A percentile compares a stretch with the other conserved stretches of the same genome.
Conservation (phyloP, 2,888 invertebrate genomes). For the Willowsia nigromaculata region DNA sequence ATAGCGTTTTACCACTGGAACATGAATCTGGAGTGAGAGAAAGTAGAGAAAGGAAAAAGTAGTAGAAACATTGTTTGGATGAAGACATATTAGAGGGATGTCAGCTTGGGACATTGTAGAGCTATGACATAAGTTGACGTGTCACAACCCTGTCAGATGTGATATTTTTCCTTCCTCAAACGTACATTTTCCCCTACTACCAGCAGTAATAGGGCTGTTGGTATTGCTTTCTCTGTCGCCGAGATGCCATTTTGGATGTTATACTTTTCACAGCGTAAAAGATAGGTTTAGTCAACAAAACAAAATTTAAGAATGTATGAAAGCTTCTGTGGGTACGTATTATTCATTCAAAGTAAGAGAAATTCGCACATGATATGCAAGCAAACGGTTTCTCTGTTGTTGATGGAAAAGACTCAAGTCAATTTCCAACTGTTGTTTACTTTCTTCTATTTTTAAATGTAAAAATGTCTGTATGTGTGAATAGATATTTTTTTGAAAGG, state of each 20-base stretch:
- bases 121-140: constrained; percentile 70
- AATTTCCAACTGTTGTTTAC: constrained; percentile 51
- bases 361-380: not conserved
- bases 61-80: constrained; percentile 54
- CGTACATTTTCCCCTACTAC: not conserved
- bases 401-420: not conserved
- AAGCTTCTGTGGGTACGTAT: no score
- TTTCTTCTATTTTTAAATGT: not conserved
- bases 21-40: constrained; percentile 28
- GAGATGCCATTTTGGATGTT: no score
- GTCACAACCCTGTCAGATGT: constrained; percentile 70
- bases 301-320: no score
- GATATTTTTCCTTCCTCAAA: constrained; percentile 66
- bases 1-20: not conserved
- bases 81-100: constrained; percentile 66
- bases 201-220: not conserved
- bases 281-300: no score
- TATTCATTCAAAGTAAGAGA: no score
- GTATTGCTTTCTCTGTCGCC: no score
- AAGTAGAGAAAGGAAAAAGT: not conserved
- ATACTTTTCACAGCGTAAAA: no score
- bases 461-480: not conserved
- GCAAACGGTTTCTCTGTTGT: not conserved
- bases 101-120: constrained; percentile 66
- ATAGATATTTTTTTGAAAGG: not conserved